Evolutionary conservation across 2,888 invertebrate genomes (phyloP).

Genomic region (Ptycholaimellus sp.): DNA sequence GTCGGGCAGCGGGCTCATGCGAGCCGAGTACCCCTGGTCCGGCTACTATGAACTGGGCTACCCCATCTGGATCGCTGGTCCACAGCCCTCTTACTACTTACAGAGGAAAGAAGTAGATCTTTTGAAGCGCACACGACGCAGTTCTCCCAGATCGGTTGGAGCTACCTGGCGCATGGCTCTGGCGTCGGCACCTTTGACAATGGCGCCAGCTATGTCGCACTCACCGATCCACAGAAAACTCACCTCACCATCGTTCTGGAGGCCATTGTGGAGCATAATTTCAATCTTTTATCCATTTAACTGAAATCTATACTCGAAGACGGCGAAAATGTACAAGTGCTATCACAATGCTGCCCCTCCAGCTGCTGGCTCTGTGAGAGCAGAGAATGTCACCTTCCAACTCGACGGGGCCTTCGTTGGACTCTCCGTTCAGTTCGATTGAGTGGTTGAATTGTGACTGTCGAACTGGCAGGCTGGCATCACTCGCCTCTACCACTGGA

Average conservation of each 20-base stretch:
- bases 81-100: no score
- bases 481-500: no score
- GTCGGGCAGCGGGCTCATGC: slow-evolving; percentile 26
- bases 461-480: no score
- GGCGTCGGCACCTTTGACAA: slow-evolving; percentile 22
- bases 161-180: slow-evolving; percentile 21
- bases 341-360: neutral
- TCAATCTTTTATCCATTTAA: no score
- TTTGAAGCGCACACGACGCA: slow-evolving; percentile 28
- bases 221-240: slow-evolving; percentile 19
- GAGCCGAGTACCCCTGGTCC: slow-evolving; percentile 28
- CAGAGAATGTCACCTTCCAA: neutral
- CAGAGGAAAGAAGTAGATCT: no score
- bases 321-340: neutral
- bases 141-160: slow-evolving; percentile 25
- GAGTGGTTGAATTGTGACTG: neutral
- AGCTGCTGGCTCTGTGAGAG: neutral
- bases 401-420: neutral
- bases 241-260: slow-evolving; percentile 28
- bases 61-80: slow-evolving; percentile 27
- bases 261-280: no score
- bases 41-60: slow-evolving; percentile 25
- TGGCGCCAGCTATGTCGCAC: slow-evolving; percentile 27
- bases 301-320: no score
- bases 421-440: no score